Base-by-base conservation (phyloP, 2,113 vertebrate genomes). In the Ploceus nigricollis region DNA sequence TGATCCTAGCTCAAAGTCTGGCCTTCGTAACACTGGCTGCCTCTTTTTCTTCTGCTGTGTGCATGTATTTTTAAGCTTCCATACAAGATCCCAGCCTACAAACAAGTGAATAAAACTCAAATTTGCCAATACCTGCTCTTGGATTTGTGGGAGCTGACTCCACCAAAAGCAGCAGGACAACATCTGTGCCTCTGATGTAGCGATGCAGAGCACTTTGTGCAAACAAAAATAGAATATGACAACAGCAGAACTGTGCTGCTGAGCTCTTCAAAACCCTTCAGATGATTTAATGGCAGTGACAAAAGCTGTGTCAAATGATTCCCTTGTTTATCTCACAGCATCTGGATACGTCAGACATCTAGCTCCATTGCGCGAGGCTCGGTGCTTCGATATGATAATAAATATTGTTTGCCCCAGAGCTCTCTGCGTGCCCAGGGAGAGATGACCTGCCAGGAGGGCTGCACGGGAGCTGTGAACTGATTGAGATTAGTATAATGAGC, bases 401-500 rank as follows among this genome's bases (percentile, higher is more conserved):
- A 87, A 89, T 47, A 71, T 30, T 84, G 53, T 56, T 64, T 76
- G 44, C 24, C 88, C 73, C 48, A 56, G 82, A 94, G 71, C 57
- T 88, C 77, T 76, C 85, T 53, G 65, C 14, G 10, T 47, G 25
- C 27, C 54, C 47, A 73, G 51, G 84, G 80, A 90, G 75, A 91
- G 80, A 60, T 17, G 64, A 92, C 40, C n/a, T 95, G 69, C 73
- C 91, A 93, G 70, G 76, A 92, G 56, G 64, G 65, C 51, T 58
- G 27, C 47, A 79, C 0, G 0, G 60, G 45, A 89, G 81, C 71
- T 82, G 57, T 64, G 91, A 95, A 87, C 83, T 93, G 69, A 93
- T 93, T 94, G 87, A 91, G 80, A 92, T 71, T 68, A 96, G 27
- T 19, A 9, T 75, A 79, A 95, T 2, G 6, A 95, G 71, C 79